These are phyloP conservation scores for Mixornis gularis DNA, from an alignment of 2,113 vertebrate genomes.

Conservation along the genomic window DNA sequence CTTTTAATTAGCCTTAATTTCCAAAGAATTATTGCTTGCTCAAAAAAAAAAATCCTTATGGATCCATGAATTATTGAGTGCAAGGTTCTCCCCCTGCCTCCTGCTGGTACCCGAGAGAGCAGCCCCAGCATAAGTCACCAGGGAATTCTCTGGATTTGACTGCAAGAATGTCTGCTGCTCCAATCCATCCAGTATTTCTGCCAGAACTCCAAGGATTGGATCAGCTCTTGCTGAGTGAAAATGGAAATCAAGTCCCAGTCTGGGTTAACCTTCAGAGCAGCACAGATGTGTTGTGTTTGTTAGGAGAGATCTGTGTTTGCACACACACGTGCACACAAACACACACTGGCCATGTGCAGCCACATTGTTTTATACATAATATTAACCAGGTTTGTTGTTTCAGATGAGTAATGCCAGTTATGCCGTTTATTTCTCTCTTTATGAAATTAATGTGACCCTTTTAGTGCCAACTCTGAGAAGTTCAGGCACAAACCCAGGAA, in stretches of 20 bases:
- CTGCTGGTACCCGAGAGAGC: not conserved
- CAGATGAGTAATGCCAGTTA: not conserved
- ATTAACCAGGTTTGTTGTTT: not conserved
- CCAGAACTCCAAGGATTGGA: not conserved
- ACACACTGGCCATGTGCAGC: not conserved
- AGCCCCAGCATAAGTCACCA: not conserved
- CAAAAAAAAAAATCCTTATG: not conserved
- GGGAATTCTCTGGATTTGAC: not conserved
- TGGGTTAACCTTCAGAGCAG: not conserved
- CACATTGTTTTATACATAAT: not conserved
- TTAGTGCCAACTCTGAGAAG: not conserved
- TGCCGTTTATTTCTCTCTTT: not conserved
- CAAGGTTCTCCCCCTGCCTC: not conserved
- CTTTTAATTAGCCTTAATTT: conserved; percentile 45
- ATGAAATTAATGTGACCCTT: not conserved
- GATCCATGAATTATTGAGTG: not conserved
- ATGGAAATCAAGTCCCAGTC: not conserved
- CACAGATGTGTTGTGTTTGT: not conserved
- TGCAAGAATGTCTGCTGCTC: not conserved
- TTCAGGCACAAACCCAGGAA: not conserved
- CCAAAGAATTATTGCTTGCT: conserved; percentile 23
- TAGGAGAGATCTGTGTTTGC: not conserved
- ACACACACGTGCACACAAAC: not conserved
- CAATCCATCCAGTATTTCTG: not conserved
- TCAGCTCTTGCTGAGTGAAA: not conserved